Base-by-base conservation (phyloP, 2,113 vertebrate genomes). In the Circaetus cinerascens region DNA sequence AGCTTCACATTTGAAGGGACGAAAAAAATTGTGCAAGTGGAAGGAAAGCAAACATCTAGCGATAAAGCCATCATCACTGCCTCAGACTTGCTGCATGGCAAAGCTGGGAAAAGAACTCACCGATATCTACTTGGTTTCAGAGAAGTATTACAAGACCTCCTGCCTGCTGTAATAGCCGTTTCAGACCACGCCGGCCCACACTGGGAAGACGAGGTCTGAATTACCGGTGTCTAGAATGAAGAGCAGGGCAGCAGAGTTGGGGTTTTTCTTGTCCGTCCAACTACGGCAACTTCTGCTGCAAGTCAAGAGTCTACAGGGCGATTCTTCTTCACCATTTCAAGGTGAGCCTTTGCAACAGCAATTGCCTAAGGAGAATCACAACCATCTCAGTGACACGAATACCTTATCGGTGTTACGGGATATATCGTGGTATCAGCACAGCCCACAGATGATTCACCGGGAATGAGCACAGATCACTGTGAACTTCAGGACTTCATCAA, bases 381-480 rank as follows among this genome's bases (percentile, higher is more conserved):
- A 40, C 36, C 57, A 72, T 12, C 48, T 19, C 66, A 56, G 67
- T n/a, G 43, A 55, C 73, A 85, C 2, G 0, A 91, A 67, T 38
- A 50, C 41, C n/a, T 63, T 63, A 41, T 64, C 56, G 3, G 26
- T 41, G 8, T 50, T 62, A 76, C 1, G 0, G 60, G 45, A 75
- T 32, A 32, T 43, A 71, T 72, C 50, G 89, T 8, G 4, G 89
- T 76, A 95, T 71, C 48, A 56, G 84, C 40, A 74, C 68, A 91
- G 30, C 48, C 64, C 22, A 83, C 67, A 53, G 59, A 73, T 88
- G 74, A 95, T 56, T 95, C 86, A 88, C 41, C 59, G 43, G 62
- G 59, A 88, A 88, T 20, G 14, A 1, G 30, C 51, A 55, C 20
- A 76, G 50, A 73, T 41, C 66, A 34, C 79, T 22, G 15, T 18